Percentiles rank a stretch among this genome's conserved stretches.
phyloP scores from a whole-genome alignment of 1,140 invertebrate species.

The Bombus ignitus region DNA sequence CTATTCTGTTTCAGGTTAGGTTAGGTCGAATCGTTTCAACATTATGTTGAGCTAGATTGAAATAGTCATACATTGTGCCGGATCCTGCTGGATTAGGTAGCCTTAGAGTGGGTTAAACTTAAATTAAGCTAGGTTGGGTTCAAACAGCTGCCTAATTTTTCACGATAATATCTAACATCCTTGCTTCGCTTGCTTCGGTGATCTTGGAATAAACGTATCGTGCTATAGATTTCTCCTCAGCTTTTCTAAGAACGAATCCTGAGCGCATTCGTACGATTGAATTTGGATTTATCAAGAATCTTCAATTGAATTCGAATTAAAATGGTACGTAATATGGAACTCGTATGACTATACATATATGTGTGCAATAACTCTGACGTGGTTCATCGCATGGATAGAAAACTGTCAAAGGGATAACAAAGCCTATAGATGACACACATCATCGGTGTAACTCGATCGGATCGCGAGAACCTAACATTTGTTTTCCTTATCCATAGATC shows the following conservation, averaged over 20 bases:
- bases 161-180: neutral
- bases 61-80: constrained; percentile 5
- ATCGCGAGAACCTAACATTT: neutral
- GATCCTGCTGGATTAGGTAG: neutral
- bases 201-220: neutral
- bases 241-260: no score
- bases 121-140: neutral
- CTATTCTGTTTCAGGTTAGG: neutral
- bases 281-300: no score
- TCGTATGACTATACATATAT: fast-evolving
- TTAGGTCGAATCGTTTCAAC: neutral
- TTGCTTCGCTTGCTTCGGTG: neutral
- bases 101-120: neutral
- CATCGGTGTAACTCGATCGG: neutral
- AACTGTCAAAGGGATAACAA: neutral
- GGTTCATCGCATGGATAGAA: neutral
- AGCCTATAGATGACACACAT: neutral
- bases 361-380: neutral
- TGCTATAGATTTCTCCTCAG: no score
- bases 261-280: no score
- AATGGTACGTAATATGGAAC: no score
- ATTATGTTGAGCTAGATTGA: constrained; percentile 6
- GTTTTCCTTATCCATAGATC: neutral
- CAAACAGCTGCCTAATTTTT: neutral
- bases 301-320: no score